These are phyloP conservation scores for Miltochrista miniata DNA, from an alignment of 2,888 invertebrate genomes.

Conservation along the genomic window DNA sequence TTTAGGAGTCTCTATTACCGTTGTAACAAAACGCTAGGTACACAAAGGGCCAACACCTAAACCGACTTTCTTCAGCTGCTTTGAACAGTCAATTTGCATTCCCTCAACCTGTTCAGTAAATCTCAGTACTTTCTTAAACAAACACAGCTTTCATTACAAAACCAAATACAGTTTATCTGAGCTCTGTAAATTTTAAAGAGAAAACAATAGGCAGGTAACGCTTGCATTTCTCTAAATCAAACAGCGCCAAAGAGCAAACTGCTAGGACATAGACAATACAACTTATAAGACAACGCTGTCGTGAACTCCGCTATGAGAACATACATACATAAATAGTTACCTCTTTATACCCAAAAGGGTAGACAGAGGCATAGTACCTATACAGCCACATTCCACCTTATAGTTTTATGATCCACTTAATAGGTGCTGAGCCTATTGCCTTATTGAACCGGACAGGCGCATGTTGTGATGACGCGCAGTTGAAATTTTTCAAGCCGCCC, in stretches of 20 bases:
- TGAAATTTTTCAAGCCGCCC: too few species aligned
- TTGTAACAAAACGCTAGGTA: slow-evolving; percentile 19
- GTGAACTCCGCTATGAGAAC: too few species aligned
- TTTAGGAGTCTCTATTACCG: slow-evolving; percentile 4
- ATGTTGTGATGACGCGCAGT: too few species aligned
- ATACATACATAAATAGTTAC: too few species aligned
- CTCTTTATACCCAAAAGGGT: too few species aligned
- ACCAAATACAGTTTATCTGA: slow-evolving; percentile 64
- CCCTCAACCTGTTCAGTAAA: slow-evolving; percentile 41
- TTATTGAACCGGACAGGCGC: too few species aligned
- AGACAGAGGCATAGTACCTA: too few species aligned
- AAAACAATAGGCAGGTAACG: slow-evolving; percentile 61
- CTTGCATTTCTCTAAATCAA: slow-evolving; percentile 72
- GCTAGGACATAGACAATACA: too few species aligned
- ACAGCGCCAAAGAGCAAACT: slow-evolving; percentile 33
- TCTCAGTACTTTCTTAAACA: slow-evolving; percentile 51
- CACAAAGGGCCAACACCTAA: slow-evolving; percentile 29
- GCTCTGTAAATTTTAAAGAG: slow-evolving; percentile 63
- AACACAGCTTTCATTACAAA: slow-evolving; percentile 60
- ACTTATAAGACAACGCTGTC: too few species aligned
- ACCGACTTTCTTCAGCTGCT: slow-evolving; percentile 33
- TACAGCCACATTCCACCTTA: too few species aligned
- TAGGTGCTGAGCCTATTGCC: too few species aligned
- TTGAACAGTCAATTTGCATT: slow-evolving; percentile 40
- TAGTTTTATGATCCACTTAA: too few species aligned